Evolutionary conservation across 2,888 invertebrate genomes (phyloP).

Genomic region (Caenorhabditis wallacei): DNA sequence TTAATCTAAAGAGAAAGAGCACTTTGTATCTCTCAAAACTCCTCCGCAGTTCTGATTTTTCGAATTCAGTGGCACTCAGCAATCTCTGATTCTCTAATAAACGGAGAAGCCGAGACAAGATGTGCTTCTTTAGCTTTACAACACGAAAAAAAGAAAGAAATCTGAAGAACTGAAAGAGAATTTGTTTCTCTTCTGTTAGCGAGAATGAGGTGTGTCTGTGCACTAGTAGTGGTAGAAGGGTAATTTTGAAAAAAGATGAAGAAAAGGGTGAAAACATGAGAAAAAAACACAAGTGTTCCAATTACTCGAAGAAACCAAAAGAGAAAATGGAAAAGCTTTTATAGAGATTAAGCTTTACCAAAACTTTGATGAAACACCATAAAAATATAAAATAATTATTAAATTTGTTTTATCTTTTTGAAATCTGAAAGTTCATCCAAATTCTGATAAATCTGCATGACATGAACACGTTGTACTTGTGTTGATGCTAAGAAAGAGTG

Average conservation of each 20-base stretch:
- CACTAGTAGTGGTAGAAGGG: slow-evolving; percentile 30
- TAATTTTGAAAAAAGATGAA: slow-evolving; percentile 13
- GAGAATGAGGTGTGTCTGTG: slow-evolving; percentile 52
- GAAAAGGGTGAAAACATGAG: too few species aligned
- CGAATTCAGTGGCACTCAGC: slow-evolving; percentile 5
- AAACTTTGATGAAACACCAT: too few species aligned
- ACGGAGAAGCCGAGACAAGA: slow-evolving; percentile 19
- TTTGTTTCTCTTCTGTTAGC: slow-evolving; percentile 3
- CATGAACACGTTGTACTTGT: too few species aligned
- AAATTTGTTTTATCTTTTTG: too few species aligned
- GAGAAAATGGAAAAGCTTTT: too few species aligned
- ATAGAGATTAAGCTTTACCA: too few species aligned
- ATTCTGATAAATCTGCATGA: too few species aligned
- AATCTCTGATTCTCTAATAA: slow-evolving; percentile 63
- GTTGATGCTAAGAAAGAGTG: too few species aligned
- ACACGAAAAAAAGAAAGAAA: slow-evolving; percentile 3
- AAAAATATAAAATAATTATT: too few species aligned
- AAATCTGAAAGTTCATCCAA: too few species aligned
- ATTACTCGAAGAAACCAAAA: too few species aligned
- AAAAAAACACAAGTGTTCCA: slow-evolving; percentile 26
- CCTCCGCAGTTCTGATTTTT: slow-evolving; percentile 35
- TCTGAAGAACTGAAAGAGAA: slow-evolving; percentile 18
- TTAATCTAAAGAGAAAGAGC: slow-evolving; percentile 20
- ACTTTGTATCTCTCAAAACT: slow-evolving; percentile 10
- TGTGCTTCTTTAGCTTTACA: slow-evolving; percentile 41